Base-by-base conservation (phyloP, 1,140 invertebrate genomes). In the Tetramorium parvispinum region DNA sequence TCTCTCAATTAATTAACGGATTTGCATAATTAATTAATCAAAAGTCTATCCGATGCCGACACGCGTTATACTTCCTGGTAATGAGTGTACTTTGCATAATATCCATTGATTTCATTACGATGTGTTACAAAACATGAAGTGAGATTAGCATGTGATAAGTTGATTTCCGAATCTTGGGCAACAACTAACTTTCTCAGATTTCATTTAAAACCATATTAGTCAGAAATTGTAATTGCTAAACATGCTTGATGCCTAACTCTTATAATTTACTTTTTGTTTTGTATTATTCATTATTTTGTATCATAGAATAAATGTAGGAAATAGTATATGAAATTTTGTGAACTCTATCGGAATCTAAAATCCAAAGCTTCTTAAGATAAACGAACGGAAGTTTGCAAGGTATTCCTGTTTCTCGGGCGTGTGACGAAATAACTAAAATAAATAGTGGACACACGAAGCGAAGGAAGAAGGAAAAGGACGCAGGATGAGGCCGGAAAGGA, bases 401-500 rank as follows among this genome's bases (percentile, higher is more conserved):
- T 93, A 90, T 93, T 92, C 91, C 88, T 86, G 91, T 93, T 93
- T 92, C 89, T 93, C 91, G 87, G 86, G 85, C 93, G 92, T 92
- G 94, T 94, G 93, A 94, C 95, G 93, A 95, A 95, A 95, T 95
- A 94, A 94, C 89, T 93, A 93, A 91, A 94, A 95, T 93, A 95
- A 95, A 95, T 93, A 95, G 78, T 57, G 89, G 71, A 75, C 46
- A 53, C 49, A 27, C 61, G 75, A 90, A 83, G 76, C 40, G 89
- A 89, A 88, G 91, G 89, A 91, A 88, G 87, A 73, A 88, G 81
- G 85, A 78, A 65, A 51, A 79, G 81, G 55, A 89, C 32, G 73
- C 37, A 79, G 85, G 86, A 92, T 85, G 89, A 90, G 88, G 88
- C 88, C 85, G 90, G 88, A 91, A 92, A 87, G 91, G 90, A 92